Base-by-base conservation (phyloP, 2,113 vertebrate genomes). In the Dryoscopus gambensis region DNA sequence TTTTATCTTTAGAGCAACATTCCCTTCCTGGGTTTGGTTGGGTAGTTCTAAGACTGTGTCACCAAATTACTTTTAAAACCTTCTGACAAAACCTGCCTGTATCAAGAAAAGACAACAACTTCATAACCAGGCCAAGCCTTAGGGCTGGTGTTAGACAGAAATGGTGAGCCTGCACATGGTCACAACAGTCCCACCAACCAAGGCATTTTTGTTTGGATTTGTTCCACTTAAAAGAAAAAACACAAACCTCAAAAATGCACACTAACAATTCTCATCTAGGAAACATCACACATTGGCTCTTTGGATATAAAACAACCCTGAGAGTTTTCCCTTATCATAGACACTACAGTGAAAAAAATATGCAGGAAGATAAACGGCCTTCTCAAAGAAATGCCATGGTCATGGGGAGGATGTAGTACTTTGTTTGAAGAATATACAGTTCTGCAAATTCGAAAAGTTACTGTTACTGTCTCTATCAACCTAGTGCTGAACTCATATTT, bases 241-340 rank as follows among this genome's bases (percentile, higher is more conserved):
- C 3, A 15, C 8, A 40, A 77, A 37, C 4, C 19, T 59, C 57
- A 69, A 87, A 90, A 82, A 6, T 23, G 37, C 22, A 47, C 24
- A 42, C 31, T 31, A 87, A 64, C 11, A 60, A 44, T 17, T 68
- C 53, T 60, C 18, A 64, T 37, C 56, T 64, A 79, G 44, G 35
- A 93, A 87, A 68, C 14, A 49, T 5, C 15, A 64, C 1, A 2
- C 24, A 20, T 0, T 37, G 20, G 37, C 28, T 85, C 62, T 79
- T 30, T 0, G 0, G 28, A 44, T 25, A 49, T 0, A n/a, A 28
- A 2, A 1, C 37, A 87, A 30, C 28, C 22, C 24, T 25, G 52
- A 33, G 5, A 52, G 25, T 42, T n/a, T 60, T 55, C 57, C 39
- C 31, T 49, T 19, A 55, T 21, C 73, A 53, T 0, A 1, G 35